Base-by-base conservation (phyloP, 2,888 invertebrate genomes). In the Netelia virgata region DNA sequence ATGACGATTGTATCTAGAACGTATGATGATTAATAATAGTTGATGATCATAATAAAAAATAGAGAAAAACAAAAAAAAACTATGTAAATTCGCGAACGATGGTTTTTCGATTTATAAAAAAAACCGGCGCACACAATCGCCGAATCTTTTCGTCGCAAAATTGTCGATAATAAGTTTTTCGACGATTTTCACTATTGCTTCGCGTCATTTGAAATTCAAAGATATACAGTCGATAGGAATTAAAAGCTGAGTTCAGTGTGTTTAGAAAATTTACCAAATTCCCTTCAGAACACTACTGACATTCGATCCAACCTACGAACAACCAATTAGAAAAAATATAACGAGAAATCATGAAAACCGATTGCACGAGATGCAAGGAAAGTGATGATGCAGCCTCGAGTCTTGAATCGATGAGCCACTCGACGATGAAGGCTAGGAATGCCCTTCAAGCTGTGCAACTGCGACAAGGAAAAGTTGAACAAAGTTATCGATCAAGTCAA, bases 1-100 rank as follows among this genome's bases (percentile, higher is more conserved):
- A 91, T 86, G 88, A 89, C 74, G 87, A 88, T 89, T 91, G 91
- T 91, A 90, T 86, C 87, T 90, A 88, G 86, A 86, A 85, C 84
- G 86, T 87, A 85, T 81, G 85, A 83, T 82, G 82, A 88, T 87
- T 86, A 86, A 89, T 89, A 90, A 90, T 90, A 88, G 43, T 74
- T 74, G 3, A 64, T 72, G 73, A 68, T 63, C 72, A 43, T 68
- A 55, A 72, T 63, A 72, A 73, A 73, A 59, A 72, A 53, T 28
- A 36, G 36, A 36, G 36, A 36, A 69, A 86, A 77, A 41, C 72
- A 84, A 83, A 81, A 84, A 82, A 86, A 87, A 53, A 75, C 50
- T 86, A 77, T 79, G 83, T 87, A 79, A 85, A 82, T 84, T 80
- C 23, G 53, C 57, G 64, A 61, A n/a, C 68, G 20, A 75, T 63